Conservation (phyloP, 2,888 invertebrate species). For the Drosophila sordidapex region DNA sequence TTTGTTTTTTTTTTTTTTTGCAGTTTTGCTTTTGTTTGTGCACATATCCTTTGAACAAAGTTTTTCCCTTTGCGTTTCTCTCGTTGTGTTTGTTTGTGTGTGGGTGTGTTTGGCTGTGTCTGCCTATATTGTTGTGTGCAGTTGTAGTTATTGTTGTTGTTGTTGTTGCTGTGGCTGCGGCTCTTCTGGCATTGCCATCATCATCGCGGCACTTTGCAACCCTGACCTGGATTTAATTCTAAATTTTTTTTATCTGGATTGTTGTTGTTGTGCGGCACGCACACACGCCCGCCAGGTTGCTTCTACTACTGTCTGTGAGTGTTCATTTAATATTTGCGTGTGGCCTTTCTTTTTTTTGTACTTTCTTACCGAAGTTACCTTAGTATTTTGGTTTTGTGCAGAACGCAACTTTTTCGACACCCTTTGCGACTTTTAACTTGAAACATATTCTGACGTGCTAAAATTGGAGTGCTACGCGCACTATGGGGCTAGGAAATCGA, state of each 20-base stretch:
- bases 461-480: no score
- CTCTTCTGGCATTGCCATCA: slow-evolving; percentile 49
- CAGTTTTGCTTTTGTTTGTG: slow-evolving; percentile 49
- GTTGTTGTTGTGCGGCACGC: slow-evolving; percentile 35
- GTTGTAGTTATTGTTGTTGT: slow-evolving; percentile 21
- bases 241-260: slow-evolving; percentile 55
- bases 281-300: slow-evolving; percentile 1
- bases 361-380: slow-evolving; percentile 2
- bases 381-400: background rate
- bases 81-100: slow-evolving; percentile 11
- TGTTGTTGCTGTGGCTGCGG: slow-evolving; percentile 34
- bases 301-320: slow-evolving; percentile 39
- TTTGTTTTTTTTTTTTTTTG: slow-evolving; percentile 10
- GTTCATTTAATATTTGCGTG: slow-evolving; percentile 66
- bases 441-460: no score
- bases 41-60: slow-evolving; percentile 70
- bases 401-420: no score
- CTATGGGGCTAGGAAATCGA: no score
- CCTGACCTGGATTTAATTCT: slow-evolving; percentile 74
- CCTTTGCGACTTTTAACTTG: no score
- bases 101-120: slow-evolving; percentile 38
- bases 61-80: slow-evolving; percentile 41
- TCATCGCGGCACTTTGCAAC: slow-evolving; percentile 62
- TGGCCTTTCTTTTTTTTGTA: slow-evolving; percentile 1
- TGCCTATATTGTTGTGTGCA: slow-evolving; percentile 50